A percentile compares a stretch with the other conserved stretches of the same genome.
Conservation (phyloP, 2,113 vertebrate species). For the Sinocyclocheilus maitianheensis region DNA sequence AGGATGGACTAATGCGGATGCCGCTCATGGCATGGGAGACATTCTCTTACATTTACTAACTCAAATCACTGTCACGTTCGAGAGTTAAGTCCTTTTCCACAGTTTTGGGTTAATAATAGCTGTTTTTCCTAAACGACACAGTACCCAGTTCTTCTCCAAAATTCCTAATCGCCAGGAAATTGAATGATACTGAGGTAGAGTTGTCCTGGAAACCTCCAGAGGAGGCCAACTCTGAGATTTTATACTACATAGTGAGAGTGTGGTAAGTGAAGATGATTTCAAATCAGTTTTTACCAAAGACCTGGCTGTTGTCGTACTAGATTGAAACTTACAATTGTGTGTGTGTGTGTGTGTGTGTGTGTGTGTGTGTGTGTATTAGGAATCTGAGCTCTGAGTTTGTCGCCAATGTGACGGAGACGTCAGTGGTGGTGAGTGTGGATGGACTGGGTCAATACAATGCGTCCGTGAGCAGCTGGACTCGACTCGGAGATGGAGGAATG, state of each 20-base stretch:
- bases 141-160: slow-evolving; percentile 89
- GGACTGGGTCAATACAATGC: slow-evolving; percentile 81
- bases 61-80: background rate
- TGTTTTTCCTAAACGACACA: slow-evolving; percentile 78
- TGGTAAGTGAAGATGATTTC: slow-evolving; percentile 82
- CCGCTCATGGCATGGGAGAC: background rate
- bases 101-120: slow-evolving; percentile 49
- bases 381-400: slow-evolving; percentile 78
- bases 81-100: background rate
- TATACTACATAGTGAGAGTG: slow-evolving; percentile 89
- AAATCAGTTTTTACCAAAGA: background rate
- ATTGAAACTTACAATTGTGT: background rate
- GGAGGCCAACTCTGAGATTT: slow-evolving; percentile 92
- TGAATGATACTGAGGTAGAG: slow-evolving; percentile 87
- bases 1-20: background rate
- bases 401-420: slow-evolving; percentile 79
- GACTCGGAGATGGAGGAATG: slow-evolving; percentile 85
- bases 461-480: slow-evolving; percentile 88
- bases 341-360: no score
- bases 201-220: slow-evolving; percentile 91
- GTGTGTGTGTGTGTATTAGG: slow-evolving; percentile 60
- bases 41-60: background rate
- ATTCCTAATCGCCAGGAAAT: slow-evolving; percentile 82
- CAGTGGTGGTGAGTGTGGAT: slow-evolving; percentile 82
- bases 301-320: background rate